Conservation (phyloP, 2,797 vertebrate genomes). For the Peromyscus aztecus region DNA sequence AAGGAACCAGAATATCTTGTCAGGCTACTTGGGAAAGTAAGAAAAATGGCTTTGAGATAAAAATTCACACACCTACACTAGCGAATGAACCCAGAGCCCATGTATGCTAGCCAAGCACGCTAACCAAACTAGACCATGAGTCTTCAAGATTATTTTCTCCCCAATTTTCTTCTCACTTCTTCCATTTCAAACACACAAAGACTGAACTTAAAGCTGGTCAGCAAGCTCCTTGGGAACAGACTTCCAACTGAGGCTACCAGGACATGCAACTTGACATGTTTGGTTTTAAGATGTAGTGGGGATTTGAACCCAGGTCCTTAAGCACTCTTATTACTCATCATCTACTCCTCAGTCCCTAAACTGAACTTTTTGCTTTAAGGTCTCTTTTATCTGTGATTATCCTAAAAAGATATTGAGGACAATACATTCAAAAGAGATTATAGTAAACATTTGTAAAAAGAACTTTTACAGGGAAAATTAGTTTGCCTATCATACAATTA, state of each 20-base stretch:
- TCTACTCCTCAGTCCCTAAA: not conserved
- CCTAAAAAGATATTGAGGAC: not conserved
- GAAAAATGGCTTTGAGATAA: not conserved
- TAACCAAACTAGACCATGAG: not conserved
- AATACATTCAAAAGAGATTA: conserved; percentile 6
- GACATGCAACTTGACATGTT: too few species aligned
- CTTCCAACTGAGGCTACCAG: not conserved
- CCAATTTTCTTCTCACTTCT: not conserved
- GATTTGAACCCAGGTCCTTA: not conserved
- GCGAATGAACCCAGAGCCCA: not conserved
- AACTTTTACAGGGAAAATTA: conserved; percentile 15
- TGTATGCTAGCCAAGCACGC: not conserved
- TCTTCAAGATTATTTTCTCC: not conserved
- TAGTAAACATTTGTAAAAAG: conserved; percentile 5
- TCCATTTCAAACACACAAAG: conserved; percentile 27
- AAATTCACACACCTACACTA: not conserved
- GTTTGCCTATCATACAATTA: not conserved
- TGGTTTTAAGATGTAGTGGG: not conserved
- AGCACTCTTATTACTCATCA: not conserved
- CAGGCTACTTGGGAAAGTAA: not conserved
- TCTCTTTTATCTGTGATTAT: conserved; percentile 26
- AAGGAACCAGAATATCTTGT: not conserved
- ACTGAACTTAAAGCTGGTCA: not conserved
- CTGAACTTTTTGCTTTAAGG: conserved; percentile 17
- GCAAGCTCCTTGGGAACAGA: not conserved